These are phyloP conservation scores for Agrilus planipennis DNA, from an alignment of 1,140 invertebrate genomes.

Conservation along the genomic window DNA sequence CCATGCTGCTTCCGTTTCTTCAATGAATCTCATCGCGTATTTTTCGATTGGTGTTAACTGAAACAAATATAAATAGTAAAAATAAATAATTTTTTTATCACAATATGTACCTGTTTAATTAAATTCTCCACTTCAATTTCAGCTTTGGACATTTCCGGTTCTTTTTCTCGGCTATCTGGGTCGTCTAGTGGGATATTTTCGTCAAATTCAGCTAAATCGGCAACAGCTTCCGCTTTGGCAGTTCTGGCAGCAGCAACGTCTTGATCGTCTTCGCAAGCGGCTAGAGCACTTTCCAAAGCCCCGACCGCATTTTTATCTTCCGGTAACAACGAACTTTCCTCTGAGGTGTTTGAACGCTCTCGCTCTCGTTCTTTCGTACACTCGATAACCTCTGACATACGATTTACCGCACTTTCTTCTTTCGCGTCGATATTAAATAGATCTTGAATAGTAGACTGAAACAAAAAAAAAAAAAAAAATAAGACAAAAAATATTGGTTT, in stretches of 20 bases:
- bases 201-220: conserved; percentile 92
- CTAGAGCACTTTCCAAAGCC: conserved; percentile 70
- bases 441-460: conserved; percentile 82
- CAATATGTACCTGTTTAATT: conserved; percentile 77
- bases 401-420: conserved; percentile 42
- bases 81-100: not conserved
- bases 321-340: conserved; percentile 6
- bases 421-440: conserved; percentile 71
- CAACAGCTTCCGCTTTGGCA: conserved; percentile 84
- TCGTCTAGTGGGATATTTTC: conserved; percentile 87
- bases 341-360: too few relatives aligned
- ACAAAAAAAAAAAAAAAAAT: conserved; percentile 20
- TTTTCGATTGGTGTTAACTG: conserved; percentile 84
- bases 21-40: conserved; percentile 87
- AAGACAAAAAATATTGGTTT: conserved; percentile 5
- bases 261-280: conserved; percentile 87
- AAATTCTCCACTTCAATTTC: conserved; percentile 73
- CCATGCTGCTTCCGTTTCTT: conserved; percentile 74
- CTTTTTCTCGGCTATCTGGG: conserved; percentile 39
- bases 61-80: conserved; percentile 12
- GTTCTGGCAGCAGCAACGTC: conserved; percentile 84
- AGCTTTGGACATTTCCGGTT: conserved; percentile 61
- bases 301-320: conserved; percentile 52
- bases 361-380: conserved; percentile 34
- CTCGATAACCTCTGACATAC: conserved; percentile 51